Evolutionary conservation across 2,113 vertebrate genomes (phyloP), one percentile per base, ranked within the genome.

Genomic region (Vireo altiloquus): DNA sequence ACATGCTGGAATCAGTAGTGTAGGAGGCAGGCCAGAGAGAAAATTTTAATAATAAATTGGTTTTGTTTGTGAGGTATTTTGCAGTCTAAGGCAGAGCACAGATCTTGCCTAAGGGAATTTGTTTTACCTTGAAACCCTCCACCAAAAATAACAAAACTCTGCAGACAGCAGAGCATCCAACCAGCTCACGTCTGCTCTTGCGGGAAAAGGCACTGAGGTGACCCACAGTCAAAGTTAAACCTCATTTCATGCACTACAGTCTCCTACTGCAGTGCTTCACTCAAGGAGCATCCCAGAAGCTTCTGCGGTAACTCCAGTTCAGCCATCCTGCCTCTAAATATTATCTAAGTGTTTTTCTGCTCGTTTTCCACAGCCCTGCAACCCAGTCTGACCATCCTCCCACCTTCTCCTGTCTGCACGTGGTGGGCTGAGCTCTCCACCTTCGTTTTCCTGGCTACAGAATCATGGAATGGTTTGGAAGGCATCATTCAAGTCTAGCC

Each of bases 31-130:
- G 50, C 74, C 60, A 72, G 53, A 81, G 82, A 85, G 71, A 91
- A 85, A 66, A 65, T 86, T 70, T 89, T 66, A 89, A 87, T 89
- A 87, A 90, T 69, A 35, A 88, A 88, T 90, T 82, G 42, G 9
- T 7, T 72, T 64, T 52, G n/a, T 77, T 84, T 92, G 70, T 40
- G 28, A 39, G 27, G 13, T 78, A 3, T 89, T 92, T 89, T 85
- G 49, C 39, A 84, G 77, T 64, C 81, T 39, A 44, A 91, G 47
- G 24, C 37, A 96, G 75, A 91, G 71, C 70, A 82, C 22, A 68
- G 30, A 44, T 82, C 57, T 68, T 0, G 0, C 84, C 83, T 72
- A 2, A 10, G 46, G 84, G 56, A 71, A 85, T 93, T 91, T 84
- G 46, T 82, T 89, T 65, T 64, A 28, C 65, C 65, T 82, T 76